Conservation (phyloP, 2,888 invertebrate species). For the Dryadula phaetusa region DNA sequence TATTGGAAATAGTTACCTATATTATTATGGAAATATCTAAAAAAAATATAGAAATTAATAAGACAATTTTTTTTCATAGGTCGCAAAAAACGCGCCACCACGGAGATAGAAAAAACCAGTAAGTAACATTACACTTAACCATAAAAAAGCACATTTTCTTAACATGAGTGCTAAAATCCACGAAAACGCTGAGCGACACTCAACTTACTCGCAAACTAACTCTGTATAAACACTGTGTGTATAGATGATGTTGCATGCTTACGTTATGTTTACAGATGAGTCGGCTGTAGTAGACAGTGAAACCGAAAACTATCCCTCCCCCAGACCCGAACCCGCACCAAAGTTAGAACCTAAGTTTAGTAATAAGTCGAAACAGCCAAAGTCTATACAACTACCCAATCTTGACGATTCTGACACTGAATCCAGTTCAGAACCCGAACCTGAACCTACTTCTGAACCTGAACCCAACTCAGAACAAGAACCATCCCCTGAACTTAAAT, state of each 20-base stretch:
- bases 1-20: too few relatives aligned
- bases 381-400: slow-evolving; percentile 64
- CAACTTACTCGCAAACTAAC: slow-evolving; percentile 50
- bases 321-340: slow-evolving; percentile 46
- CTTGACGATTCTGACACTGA: slow-evolving; percentile 61
- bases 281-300: slow-evolving; percentile 54
- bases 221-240: slow-evolving; percentile 54
- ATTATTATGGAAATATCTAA: too few relatives aligned
- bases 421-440: slow-evolving; percentile 50
- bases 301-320: slow-evolving; percentile 55
- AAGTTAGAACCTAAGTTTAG: slow-evolving; percentile 73
- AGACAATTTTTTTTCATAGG: slow-evolving; percentile 45
- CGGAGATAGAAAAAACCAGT: slow-evolving; percentile 47
- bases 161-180: slow-evolving; percentile 51
- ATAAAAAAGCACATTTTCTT: slow-evolving; percentile 31
- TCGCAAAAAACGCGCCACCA: slow-evolving; percentile 52
- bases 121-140: slow-evolving; percentile 44
- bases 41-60: too few relatives aligned
- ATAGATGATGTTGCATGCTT: slow-evolving; percentile 74
- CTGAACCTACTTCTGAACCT: slow-evolving; percentile 65
- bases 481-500: slow-evolving; percentile 57
- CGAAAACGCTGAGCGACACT: slow-evolving; percentile 45
- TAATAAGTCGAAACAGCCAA: slow-evolving; percentile 58
- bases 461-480: too few relatives aligned
- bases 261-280: slow-evolving; percentile 77